Evolutionary conservation across 2,888 invertebrate species (phyloP).

Genomic region (Parnassius apollo): DNA sequence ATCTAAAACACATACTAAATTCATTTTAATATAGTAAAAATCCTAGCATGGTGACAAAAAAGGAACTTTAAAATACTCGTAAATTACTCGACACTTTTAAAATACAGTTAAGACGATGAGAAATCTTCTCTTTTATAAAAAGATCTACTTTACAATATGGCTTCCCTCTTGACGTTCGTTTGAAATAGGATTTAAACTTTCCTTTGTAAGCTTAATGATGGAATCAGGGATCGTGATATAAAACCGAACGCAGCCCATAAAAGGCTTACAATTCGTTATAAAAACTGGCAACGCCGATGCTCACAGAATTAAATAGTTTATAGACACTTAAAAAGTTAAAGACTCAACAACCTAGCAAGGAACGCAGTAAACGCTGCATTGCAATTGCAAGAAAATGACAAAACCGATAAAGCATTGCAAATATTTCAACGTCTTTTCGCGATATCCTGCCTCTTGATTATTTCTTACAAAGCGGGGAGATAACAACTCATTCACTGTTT

Average conservation of each 20-base stretch:
- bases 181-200: conserved; percentile 26
- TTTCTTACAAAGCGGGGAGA: not conserved
- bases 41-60: not conserved
- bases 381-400: conserved; percentile 18
- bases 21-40: too few species aligned
- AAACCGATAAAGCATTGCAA: conserved; percentile 6
- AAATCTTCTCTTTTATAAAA: conserved; percentile 20
- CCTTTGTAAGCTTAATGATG: conserved; percentile 26
- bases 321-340: conserved; percentile 22
- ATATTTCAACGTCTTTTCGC: conserved; percentile 14
- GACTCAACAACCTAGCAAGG: conserved; percentile 20
- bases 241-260: conserved; percentile 23
- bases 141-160: conserved; percentile 15
- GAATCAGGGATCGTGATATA: conserved; percentile 24
- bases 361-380: conserved; percentile 19
- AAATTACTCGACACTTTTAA: conserved; percentile 9
- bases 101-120: conserved; percentile 17
- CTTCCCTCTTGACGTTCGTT: conserved; percentile 21
- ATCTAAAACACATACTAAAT: too few species aligned
- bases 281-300: conserved; percentile 16
- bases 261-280: conserved; percentile 16
- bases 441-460: conserved; percentile 2
- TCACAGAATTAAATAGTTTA: conserved; percentile 20
- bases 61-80: conserved; percentile 4
- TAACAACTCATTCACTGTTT: conserved; percentile 2